phyloP scores from a whole-genome alignment of 2,797 vertebrate genomes.

The Hylomyscus alleni region DNA sequence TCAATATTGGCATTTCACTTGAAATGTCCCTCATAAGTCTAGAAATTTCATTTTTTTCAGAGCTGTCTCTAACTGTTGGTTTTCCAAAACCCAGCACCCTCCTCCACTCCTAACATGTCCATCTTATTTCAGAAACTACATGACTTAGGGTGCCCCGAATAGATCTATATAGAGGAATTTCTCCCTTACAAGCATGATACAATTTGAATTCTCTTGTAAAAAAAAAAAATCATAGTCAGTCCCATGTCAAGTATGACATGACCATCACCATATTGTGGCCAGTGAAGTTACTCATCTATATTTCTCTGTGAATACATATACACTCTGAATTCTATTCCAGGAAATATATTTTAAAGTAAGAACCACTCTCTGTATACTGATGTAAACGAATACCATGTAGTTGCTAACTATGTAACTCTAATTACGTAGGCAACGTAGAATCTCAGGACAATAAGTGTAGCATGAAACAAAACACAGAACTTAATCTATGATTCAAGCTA shows the following conservation, averaged over 20 bases:
- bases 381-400: slow-evolving; percentile 14
- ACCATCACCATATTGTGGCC: background rate
- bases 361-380: background rate
- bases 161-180: background rate
- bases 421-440: background rate
- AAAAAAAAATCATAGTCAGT: slow-evolving; percentile 30
- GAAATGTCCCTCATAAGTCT: background rate
- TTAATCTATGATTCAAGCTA: background rate
- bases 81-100: background rate
- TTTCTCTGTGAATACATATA: background rate
- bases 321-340: slow-evolving; percentile 13
- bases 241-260: background rate
- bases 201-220: slow-evolving; percentile 22
- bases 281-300: background rate
- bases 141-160: background rate
- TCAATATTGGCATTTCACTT: background rate
- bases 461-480: slow-evolving; percentile 40
- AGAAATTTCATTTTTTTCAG: background rate
- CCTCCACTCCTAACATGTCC: background rate
- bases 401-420: slow-evolving; percentile 57
- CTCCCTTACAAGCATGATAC: background rate
- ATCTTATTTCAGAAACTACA: slow-evolving; percentile 44
- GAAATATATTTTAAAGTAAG: slow-evolving; percentile 18
- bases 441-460: background rate
- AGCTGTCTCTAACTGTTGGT: background rate